A percentile compares a stretch with the other conserved stretches of the same genome.
Evolutionary conservation across 2,888 invertebrate species (phyloP).

Genomic region (Elysia crispata): DNA sequence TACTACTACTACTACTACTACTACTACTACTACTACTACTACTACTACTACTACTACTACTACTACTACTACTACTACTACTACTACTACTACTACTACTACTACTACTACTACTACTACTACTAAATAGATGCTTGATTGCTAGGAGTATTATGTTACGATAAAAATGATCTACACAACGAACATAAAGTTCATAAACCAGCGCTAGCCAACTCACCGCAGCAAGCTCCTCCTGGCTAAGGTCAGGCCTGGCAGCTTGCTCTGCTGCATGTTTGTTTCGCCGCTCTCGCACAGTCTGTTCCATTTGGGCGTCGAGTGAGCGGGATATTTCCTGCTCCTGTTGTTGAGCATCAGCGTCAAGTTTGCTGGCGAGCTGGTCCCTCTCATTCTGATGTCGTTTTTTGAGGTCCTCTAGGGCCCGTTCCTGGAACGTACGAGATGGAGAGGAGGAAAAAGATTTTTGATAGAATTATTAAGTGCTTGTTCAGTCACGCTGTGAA

Average conservation of each 20-base stretch:
- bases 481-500: not conserved
- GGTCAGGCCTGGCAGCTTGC: constrained; percentile 68
- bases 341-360: constrained; percentile 63
- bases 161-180: too few relatives aligned
- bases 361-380: constrained; percentile 57
- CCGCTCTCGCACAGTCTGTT: constrained; percentile 69
- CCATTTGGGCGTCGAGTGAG: constrained; percentile 62
- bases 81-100: constrained; percentile 1
- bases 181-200: too few relatives aligned
- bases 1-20: constrained; percentile 15
- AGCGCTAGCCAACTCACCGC: constrained; percentile 64
- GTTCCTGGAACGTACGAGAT: constrained; percentile 69
- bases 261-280: constrained; percentile 72
- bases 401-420: constrained; percentile 64
- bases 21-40: constrained; percentile 6
- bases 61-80: constrained; percentile 6
- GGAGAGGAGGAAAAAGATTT: not conserved
- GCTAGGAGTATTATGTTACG: too few relatives aligned
- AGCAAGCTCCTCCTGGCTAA: constrained; percentile 68
- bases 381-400: constrained; percentile 68
- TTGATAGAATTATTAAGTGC: not conserved
- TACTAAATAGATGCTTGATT: too few relatives aligned
- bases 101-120: constrained; percentile 20
- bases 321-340: constrained; percentile 63
- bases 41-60: constrained; percentile 16